These are phyloP conservation scores for Pteronotus mesoamericanus DNA, from an alignment of 2,797 vertebrate species.

Conservation along the genomic window DNA sequence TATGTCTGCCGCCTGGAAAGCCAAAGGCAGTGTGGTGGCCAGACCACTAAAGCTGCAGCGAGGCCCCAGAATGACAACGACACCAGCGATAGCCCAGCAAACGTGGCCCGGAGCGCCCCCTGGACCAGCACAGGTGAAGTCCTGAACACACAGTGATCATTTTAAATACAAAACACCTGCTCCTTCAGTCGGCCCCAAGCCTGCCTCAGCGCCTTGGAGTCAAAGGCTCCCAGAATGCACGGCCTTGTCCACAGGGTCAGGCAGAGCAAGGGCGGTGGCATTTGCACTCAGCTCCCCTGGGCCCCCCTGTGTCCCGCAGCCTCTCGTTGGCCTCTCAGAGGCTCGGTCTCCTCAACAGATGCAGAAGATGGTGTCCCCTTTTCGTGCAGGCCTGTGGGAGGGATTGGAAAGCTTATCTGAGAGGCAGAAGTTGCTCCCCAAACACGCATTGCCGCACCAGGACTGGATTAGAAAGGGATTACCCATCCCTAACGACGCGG, in stretches of 20 bases:
- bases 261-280: fast-evolving
- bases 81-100: neutral
- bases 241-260: neutral
- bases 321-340: neutral
- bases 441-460: neutral
- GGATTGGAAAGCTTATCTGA: no score
- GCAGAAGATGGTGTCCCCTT: neutral
- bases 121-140: fast-evolving
- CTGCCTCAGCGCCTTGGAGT: fast-evolving
- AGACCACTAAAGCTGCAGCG: neutral
- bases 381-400: neutral
- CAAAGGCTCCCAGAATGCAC: neutral
- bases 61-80: neutral
- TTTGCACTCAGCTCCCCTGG: neutral
- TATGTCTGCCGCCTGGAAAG: fast-evolving
- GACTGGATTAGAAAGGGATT: neutral
- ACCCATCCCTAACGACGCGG: neutral
- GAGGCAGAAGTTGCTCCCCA: neutral
- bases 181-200: neutral
- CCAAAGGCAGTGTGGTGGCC: neutral
- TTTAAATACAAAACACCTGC: neutral
- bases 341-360: neutral
- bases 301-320: neutral
- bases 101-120: fast-evolving
- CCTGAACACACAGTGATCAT: no score